Percentiles rank a stretch among this genome's conserved stretches.
Conservation (phyloP, 2,113 vertebrate species). For the Nycticryphes semicollaris region DNA sequence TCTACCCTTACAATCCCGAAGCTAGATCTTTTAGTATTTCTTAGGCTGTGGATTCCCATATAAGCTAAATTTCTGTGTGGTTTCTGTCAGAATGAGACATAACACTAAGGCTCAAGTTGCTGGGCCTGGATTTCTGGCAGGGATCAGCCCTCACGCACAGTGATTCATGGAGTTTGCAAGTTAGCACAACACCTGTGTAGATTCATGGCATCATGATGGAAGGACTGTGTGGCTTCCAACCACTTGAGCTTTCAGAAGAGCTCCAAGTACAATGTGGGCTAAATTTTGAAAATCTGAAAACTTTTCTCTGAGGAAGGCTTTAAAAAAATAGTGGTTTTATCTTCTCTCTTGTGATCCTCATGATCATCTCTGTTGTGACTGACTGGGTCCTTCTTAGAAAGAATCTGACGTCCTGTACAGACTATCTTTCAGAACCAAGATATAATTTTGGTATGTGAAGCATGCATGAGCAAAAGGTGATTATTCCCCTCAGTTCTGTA, state of each 20-base stretch:
- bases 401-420: background rate
- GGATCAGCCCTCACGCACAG: background rate
- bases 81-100: background rate
- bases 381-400: background rate
- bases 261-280: background rate
- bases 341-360: background rate
- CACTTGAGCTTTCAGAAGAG: background rate
- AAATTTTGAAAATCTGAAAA: background rate
- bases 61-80: background rate
- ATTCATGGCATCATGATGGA: background rate
- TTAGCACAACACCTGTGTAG: background rate
- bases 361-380: background rate
- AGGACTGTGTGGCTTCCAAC: background rate
- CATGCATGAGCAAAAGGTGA: background rate
- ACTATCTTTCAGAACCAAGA: background rate
- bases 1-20: background rate
- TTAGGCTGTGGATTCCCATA: background rate
- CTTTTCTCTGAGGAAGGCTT: background rate
- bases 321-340: background rate
- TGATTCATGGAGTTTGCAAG: background rate
- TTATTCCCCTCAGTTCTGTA: background rate
- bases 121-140: background rate
- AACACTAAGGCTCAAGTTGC: accelerated
- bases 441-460: background rate
- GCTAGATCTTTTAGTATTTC: background rate